phyloP scores from a whole-genome alignment of 2,113 vertebrate species.

The Paracanthobrama guichenoti region DNA sequence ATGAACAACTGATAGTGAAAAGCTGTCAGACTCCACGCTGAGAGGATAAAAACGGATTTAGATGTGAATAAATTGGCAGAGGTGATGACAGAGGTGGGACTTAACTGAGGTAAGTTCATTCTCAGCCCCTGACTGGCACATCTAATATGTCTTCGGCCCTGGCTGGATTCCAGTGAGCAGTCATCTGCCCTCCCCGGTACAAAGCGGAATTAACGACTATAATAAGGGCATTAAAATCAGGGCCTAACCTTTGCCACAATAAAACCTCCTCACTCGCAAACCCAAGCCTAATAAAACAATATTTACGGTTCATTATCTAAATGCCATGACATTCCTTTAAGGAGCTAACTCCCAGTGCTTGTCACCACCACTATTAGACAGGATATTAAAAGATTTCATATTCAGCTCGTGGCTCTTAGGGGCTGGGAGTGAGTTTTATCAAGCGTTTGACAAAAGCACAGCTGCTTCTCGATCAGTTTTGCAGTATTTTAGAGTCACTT shows the following conservation, averaged over 20 bases:
- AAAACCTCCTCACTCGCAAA: conserved; percentile 53
- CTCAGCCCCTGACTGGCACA: conserved; percentile 41
- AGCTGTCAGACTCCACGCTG: conserved; percentile 49
- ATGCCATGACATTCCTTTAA: conserved; percentile 71
- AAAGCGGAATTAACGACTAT: conserved; percentile 54
- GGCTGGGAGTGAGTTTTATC: conserved; percentile 28
- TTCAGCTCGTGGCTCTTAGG: conserved; percentile 62
- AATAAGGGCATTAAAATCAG: conserved; percentile 59
- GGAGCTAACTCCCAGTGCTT: conserved; percentile 65
- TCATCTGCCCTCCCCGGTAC: conserved; percentile 37
- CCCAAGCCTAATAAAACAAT: conserved; percentile 62
- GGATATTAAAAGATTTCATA: conserved; percentile 69
- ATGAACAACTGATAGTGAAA: conserved; percentile 53
- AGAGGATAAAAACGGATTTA: conserved; percentile 55
- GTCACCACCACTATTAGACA: conserved; percentile 73
- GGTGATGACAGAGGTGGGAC: conserved; percentile 56
- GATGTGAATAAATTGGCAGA: conserved; percentile 60
- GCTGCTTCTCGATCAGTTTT: conserved; percentile 20
- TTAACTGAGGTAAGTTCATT: conserved; percentile 47
- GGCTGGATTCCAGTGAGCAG: conserved; percentile 52
- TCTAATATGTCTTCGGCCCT: conserved; percentile 52
- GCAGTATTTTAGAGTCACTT: conserved; percentile 16
- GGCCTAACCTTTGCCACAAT: conserved; percentile 69
- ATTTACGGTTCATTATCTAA: conserved; percentile 75
- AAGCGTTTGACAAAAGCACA: conserved; percentile 14